Evolutionary conservation across 2,113 vertebrate species (phyloP).

Genomic region (Tenrec ecaudatus): DNA sequence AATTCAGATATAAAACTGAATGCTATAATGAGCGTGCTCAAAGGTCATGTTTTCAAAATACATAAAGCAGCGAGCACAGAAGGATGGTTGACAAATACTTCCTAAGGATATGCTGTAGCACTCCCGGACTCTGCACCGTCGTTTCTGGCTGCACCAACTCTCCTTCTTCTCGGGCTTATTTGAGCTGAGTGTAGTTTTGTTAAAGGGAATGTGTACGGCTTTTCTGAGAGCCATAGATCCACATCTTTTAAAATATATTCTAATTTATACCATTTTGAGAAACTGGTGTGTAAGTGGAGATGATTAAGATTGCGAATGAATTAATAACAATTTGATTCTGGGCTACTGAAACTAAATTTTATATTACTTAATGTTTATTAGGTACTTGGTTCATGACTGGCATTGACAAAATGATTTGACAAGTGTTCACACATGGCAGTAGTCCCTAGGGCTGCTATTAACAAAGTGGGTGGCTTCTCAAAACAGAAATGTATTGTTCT

Average conservation of each 20-base stretch:
- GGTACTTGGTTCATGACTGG: background rate
- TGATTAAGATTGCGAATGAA: background rate
- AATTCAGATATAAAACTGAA: constrained; percentile 24
- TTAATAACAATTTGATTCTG: background rate
- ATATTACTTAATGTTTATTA: background rate
- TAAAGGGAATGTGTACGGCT: background rate
- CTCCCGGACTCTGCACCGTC: background rate
- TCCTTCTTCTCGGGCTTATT: background rate
- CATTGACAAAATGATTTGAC: background rate
- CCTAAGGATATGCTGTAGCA: constrained; percentile 5
- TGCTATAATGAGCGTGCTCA: background rate
- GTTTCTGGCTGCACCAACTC: background rate
- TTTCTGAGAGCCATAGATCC: background rate
- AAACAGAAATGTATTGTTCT: background rate
- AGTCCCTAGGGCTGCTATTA: background rate
- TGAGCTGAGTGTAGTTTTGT: constrained; percentile 9
- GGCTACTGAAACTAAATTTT: background rate
- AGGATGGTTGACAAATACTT: constrained; percentile 11
- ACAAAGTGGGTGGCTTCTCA: background rate
- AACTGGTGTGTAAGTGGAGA: background rate
- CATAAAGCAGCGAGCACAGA: background rate
- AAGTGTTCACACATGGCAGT: background rate
- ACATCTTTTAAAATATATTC: background rate
- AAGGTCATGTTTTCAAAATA: constrained; percentile 24
- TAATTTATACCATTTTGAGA: background rate